Conservation (phyloP, 2,113 vertebrate species). For the Oncorhynchus keta region DNA sequence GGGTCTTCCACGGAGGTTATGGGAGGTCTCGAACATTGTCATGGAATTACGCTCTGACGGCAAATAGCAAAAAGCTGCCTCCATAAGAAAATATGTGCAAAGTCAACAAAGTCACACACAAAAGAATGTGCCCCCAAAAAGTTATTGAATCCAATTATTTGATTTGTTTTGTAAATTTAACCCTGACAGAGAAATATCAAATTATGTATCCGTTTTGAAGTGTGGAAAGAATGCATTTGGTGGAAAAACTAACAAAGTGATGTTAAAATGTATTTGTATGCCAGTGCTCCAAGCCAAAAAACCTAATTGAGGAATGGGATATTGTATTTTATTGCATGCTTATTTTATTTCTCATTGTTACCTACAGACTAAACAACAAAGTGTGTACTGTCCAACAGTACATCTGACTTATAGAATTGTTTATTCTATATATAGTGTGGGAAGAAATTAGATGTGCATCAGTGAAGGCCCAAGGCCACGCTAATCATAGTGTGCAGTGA, state of each 20-base stretch:
- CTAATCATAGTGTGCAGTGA: background rate
- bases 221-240: background rate
- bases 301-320: no score
- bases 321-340: no score
- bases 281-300: no score
- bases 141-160: slow-evolving; percentile 26
- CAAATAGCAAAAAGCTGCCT: slow-evolving; percentile 35
- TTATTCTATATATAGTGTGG: no score
- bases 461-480: no score
- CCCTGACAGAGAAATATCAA: slow-evolving; percentile 42
- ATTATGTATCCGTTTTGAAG: background rate
- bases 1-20: slow-evolving; percentile 12
- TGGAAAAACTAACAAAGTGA: background rate
- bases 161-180: slow-evolving; percentile 17
- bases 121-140: background rate
- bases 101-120: slow-evolving; percentile 31
- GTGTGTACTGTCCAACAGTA: no score
- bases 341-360: no score
- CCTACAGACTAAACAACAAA: no score
- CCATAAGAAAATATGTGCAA: slow-evolving; percentile 53
- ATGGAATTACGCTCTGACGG: no score
- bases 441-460: no score
- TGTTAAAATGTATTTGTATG: no score
- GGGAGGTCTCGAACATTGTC: slow-evolving; percentile 14
- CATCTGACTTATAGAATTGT: no score